Conservation (phyloP, 1,140 invertebrate genomes). For the Fragariocoptes setiger region DNA sequence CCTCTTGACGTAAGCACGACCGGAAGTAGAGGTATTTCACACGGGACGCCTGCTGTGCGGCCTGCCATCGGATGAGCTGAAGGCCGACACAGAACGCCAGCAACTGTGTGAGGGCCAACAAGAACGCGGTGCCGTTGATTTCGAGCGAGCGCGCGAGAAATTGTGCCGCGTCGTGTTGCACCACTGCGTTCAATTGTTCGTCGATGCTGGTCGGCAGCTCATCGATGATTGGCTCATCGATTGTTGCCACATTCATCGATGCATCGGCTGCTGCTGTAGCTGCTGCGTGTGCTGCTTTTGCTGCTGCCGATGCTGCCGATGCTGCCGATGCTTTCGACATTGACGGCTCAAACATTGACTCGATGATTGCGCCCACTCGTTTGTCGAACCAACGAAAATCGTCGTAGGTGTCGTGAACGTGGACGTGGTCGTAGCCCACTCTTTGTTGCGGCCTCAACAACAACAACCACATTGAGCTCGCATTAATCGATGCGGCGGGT, state of each 20-base stretch:
- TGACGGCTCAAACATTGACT: not conserved
- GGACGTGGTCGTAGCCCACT: too few species aligned
- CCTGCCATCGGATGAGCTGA: not conserved
- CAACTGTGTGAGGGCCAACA: not conserved
- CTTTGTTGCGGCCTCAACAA: not conserved
- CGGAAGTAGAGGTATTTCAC: constrained; percentile 10
- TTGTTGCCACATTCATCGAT: not conserved
- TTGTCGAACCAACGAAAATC: not conserved
- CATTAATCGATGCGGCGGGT: not conserved
- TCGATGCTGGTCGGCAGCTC: not conserved
- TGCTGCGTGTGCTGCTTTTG: not conserved
- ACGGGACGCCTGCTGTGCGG: not conserved
- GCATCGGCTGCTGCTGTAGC: not conserved
- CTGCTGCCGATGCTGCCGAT: not conserved
- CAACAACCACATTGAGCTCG: not conserved
- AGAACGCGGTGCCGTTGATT: not conserved
- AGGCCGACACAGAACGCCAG: not conserved
- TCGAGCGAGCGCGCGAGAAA: not conserved
- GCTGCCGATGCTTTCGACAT: not conserved
- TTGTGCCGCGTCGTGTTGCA: not conserved
- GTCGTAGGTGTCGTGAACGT: too few species aligned
- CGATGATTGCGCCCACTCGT: not conserved
- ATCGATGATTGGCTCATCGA: not conserved
- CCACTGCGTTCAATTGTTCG: not conserved
- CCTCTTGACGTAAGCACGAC: constrained; percentile 27